Evolutionary conservation across 1,140 invertebrate species (phyloP).

Genomic region (Anthonomus grandis): DNA sequence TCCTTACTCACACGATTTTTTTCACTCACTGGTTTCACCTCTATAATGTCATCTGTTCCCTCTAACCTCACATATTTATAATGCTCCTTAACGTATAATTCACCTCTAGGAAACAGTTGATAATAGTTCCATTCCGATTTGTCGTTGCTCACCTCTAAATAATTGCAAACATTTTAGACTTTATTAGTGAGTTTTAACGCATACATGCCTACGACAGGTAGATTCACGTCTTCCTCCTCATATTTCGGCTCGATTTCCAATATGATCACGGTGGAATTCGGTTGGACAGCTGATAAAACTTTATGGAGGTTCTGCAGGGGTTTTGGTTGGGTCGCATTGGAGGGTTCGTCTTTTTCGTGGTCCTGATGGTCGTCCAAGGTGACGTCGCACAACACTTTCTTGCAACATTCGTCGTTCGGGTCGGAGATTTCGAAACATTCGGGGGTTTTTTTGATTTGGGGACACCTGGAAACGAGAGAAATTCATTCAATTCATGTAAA

Average conservation of each 20-base stretch:
- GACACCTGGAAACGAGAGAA: conserved; percentile 50
- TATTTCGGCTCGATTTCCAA: conserved; percentile 44
- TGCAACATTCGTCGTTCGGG: conserved; percentile 78
- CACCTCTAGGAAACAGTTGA: conserved; percentile 43
- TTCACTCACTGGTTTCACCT: conserved; percentile 27
- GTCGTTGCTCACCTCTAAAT: conserved; percentile 46
- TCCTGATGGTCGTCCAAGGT: conserved; percentile 67
- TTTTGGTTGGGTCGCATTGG: too few species aligned
- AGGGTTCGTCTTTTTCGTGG: conserved; percentile 44
- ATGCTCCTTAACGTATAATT: conserved; percentile 41
- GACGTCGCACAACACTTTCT: conserved; percentile 77
- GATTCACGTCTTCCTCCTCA: conserved; percentile 37
- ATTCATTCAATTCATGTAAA: too few species aligned
- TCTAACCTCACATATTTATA: conserved; percentile 42
- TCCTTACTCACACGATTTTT: not conserved
- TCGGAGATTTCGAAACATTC: conserved; percentile 73
- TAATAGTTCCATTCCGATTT: conserved; percentile 47
- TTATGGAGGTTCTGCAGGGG: conserved; percentile 31
- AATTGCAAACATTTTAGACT: too few species aligned
- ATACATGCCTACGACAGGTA: conserved; percentile 33
- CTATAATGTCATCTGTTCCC: conserved; percentile 38
- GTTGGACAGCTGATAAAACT: conserved; percentile 44
- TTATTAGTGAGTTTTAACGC: not conserved
- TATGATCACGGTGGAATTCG: conserved; percentile 46
- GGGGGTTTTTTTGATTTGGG: conserved; percentile 51